These are phyloP conservation scores for Phrynocephalus versicolor DNA, from an alignment of 2,113 vertebrate species.

Conservation along the genomic window DNA sequence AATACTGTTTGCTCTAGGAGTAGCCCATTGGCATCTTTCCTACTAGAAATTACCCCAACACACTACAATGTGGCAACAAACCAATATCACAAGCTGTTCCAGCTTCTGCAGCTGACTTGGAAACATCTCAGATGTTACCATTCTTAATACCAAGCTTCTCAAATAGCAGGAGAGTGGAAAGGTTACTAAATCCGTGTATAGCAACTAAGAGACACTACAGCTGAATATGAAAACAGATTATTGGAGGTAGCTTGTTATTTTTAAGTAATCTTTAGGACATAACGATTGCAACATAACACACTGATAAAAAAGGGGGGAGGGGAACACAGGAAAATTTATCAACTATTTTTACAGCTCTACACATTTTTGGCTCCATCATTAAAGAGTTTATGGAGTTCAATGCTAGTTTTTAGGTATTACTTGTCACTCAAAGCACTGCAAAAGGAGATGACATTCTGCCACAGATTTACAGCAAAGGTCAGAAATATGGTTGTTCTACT, in stretches of 20 bases:
- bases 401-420: conserved; percentile 11
- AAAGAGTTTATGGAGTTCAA: conserved; percentile 3
- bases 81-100: conserved; percentile 56
- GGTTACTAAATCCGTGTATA: conserved; percentile 52
- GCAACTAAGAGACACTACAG: conserved; percentile 32
- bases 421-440: background rate
- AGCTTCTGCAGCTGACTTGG: conserved; percentile 57
- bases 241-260: background rate
- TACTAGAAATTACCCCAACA: conserved; percentile 13
- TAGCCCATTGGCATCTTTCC: conserved; percentile 49
- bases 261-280: background rate
- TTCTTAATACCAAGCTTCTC: conserved; percentile 63
- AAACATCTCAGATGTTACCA: conserved; percentile 48
- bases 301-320: background rate
- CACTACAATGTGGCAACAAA: conserved; percentile 33
- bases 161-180: conserved; percentile 64
- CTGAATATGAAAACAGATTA: conserved; percentile 31
- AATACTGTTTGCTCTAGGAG: conserved; percentile 38
- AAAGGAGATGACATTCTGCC: background rate
- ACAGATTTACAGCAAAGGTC: conserved; percentile 2
- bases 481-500: background rate
- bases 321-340: rapidly evolving
- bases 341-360: conserved; percentile 3
- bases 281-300: background rate
- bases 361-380: background rate